Conservation (phyloP, 1,140 invertebrate genomes). For the Eulimnadia texana region DNA sequence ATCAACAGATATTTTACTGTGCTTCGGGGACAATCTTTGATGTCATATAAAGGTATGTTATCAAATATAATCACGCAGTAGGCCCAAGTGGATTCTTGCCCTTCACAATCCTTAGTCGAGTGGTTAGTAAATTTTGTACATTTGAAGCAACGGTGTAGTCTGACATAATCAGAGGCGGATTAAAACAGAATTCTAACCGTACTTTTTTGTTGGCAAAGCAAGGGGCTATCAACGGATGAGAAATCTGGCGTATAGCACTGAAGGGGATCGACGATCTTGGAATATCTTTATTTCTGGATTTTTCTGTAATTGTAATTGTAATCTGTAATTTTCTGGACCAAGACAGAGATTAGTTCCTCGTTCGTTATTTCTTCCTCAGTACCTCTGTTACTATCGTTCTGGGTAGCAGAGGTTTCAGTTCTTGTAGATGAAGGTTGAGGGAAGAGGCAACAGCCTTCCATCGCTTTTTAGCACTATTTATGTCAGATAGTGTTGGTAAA, state of each 20-base stretch:
- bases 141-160: not conserved
- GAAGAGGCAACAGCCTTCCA: not conserved
- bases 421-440: not conserved
- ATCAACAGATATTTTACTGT: not conserved
- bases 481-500: not conserved
- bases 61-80: not conserved
- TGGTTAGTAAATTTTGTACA: not conserved
- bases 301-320: not conserved
- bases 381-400: not conserved
- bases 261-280: not conserved
- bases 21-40: not conserved
- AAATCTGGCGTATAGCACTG: not conserved
- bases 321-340: not conserved
- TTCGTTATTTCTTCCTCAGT: not conserved
- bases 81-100: not conserved
- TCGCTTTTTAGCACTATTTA: not conserved
- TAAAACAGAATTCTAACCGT: not conserved
- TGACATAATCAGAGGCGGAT: not conserved
- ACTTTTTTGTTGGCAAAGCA: not conserved
- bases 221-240: not conserved
- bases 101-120: not conserved
- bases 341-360: not conserved
- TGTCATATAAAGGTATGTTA: no score
- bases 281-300: not conserved
- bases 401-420: not conserved